A percentile compares a stretch with the other conserved stretches of the same genome.
These are phyloP conservation scores for Corydoras sp. DNA, from an alignment of 2,113 vertebrate species.

Conservation along the genomic window DNA sequence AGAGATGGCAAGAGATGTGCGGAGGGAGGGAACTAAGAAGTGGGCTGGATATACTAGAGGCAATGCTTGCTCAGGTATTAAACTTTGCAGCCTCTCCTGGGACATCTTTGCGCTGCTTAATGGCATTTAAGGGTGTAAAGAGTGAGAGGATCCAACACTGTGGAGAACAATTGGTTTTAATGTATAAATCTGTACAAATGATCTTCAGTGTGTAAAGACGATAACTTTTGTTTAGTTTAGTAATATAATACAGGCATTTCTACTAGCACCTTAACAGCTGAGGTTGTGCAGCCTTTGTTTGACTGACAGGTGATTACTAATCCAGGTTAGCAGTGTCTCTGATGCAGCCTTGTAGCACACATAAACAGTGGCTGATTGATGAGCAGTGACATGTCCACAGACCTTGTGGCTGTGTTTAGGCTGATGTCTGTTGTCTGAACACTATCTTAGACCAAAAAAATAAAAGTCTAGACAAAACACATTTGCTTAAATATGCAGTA, in stretches of 20 bases:
- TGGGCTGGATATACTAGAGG: constrained; percentile 13
- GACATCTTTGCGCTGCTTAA: background rate
- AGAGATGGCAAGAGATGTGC: constrained; percentile 54
- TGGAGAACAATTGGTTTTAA: too few relatives aligned
- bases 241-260: too few relatives aligned
- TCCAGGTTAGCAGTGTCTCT: constrained; percentile 11
- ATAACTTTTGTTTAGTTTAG: too few relatives aligned
- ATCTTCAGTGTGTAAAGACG: too few relatives aligned
- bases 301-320: constrained; percentile 39
- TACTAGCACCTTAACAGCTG: background rate
- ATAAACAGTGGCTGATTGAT: constrained; percentile 64
- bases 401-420: background rate
- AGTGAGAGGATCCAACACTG: too few relatives aligned
- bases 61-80: background rate
- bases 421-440: background rate
- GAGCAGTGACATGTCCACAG: constrained; percentile 40
- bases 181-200: too few relatives aligned
- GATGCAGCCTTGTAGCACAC: constrained; percentile 24
- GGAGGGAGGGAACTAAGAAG: constrained; percentile 29
- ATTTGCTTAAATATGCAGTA: too few relatives aligned
- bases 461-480: too few relatives aligned
- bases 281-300: constrained; percentile 4
- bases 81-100: background rate
- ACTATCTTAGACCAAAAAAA: too few relatives aligned
- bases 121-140: too few relatives aligned